A percentile compares a stretch with the other conserved stretches of the same genome.
phyloP scores from a whole-genome alignment of 2,888 invertebrate genomes.

The Platycheirus rosarum region DNA sequence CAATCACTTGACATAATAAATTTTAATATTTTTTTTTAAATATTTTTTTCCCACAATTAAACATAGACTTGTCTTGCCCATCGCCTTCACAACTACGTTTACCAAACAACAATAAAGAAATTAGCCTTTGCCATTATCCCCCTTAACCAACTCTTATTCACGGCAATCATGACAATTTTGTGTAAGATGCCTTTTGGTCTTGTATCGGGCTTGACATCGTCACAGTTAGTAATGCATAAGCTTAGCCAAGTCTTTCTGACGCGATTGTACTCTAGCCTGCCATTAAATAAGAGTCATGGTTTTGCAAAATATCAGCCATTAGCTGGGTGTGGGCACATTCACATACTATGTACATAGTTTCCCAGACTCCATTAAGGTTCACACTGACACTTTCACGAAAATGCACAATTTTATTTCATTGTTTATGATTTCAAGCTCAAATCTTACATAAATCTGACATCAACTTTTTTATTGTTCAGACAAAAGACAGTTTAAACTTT shows the following conservation, averaged over 20 bases:
- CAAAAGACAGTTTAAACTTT: slow-evolving; percentile 13
- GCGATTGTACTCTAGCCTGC: neutral
- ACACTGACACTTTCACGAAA: slow-evolving; percentile 53
- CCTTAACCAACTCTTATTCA: slow-evolving; percentile 25
- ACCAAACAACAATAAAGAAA: slow-evolving; percentile 28
- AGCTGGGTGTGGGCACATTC: slow-evolving; percentile 29
- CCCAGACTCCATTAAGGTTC: slow-evolving; percentile 38
- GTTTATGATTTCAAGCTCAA: slow-evolving; percentile 1
- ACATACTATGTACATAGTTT: neutral
- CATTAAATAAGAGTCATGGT: slow-evolving; percentile 10
- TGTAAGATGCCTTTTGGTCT: slow-evolving; percentile 24
- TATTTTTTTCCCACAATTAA: slow-evolving; percentile 21
- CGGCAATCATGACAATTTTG: slow-evolving; percentile 57
- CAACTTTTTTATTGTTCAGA: slow-evolving; percentile 21
- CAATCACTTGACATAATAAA: neutral
- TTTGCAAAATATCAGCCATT: slow-evolving; percentile 38
- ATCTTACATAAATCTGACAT: slow-evolving; percentile 36
- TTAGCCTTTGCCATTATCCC: slow-evolving; percentile 14
- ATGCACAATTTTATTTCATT: neutral
- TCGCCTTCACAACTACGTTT: neutral
- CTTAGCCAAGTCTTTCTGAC: neutral
- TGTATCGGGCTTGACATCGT: slow-evolving; percentile 30
- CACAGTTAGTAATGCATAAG: slow-evolving; percentile 17
- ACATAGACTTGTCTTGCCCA: neutral
- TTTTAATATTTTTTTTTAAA: neutral